Conservation (phyloP, 2,888 invertebrate species). For the Erebia palarica region DNA sequence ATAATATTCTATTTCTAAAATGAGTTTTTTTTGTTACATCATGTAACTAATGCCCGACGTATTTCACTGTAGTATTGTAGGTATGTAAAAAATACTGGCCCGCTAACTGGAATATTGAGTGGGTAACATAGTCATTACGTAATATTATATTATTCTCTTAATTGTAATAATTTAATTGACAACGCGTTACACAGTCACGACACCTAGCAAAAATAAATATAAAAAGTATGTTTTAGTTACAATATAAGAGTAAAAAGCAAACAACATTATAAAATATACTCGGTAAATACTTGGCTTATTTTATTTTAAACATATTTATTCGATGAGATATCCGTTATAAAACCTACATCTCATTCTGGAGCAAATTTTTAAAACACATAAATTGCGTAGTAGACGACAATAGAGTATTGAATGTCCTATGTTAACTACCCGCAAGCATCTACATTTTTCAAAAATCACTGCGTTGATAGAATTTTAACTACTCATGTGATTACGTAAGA, state of each 20-base stretch:
- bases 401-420: too few species aligned
- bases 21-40: constrained; percentile 31
- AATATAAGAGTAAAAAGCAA: constrained; percentile 12
- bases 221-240: constrained; percentile 8
- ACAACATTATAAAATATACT: constrained; percentile 7
- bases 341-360: not conserved
- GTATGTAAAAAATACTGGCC: constrained; percentile 53
- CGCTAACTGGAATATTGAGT: constrained; percentile 41
- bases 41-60: constrained; percentile 41
- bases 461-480: too few species aligned
- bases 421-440: not conserved
- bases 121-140: constrained; percentile 18
- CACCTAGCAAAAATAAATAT: constrained; percentile 24
- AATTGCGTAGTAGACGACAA: not conserved
- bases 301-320: not conserved
- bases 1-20: constrained; percentile 32
- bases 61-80: constrained; percentile 23
- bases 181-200: constrained; percentile 31
- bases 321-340: not conserved
- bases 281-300: not conserved
- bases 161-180: constrained; percentile 39
- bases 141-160: constrained; percentile 33
- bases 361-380: not conserved
- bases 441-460: not conserved
- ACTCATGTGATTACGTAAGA: too few species aligned